phyloP scores from a whole-genome alignment of 2,797 vertebrate species.

The Pitangus sulphuratus region DNA sequence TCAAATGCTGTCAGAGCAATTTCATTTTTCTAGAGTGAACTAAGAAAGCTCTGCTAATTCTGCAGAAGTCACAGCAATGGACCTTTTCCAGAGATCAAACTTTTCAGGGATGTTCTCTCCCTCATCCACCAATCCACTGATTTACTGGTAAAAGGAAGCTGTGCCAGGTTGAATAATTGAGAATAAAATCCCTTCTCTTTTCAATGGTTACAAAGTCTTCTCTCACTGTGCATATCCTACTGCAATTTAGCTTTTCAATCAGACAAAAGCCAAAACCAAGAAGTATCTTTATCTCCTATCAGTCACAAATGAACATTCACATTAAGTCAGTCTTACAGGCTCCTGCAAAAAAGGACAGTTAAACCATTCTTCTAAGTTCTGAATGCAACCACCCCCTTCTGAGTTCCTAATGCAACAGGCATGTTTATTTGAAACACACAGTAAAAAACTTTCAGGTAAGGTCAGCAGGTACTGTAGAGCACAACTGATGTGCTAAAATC shows the following conservation, averaged over 20 bases:
- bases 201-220: background rate
- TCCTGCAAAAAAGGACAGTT: background rate
- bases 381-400: background rate
- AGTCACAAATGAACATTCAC: background rate
- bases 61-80: background rate
- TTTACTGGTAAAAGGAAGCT: background rate
- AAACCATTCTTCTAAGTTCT: background rate
- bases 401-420: background rate
- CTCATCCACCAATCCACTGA: background rate
- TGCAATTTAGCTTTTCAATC: background rate
- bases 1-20: background rate
- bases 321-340: fast-evolving
- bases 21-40: background rate
- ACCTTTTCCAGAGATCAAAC: background rate
- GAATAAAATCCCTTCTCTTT: background rate
- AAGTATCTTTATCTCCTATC: background rate
- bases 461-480: background rate
- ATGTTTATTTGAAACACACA: background rate
- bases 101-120: background rate
- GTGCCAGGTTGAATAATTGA: background rate
- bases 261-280: background rate
- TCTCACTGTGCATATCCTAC: background rate
- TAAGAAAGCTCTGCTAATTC: background rate
- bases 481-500: background rate
- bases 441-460: background rate